Percentiles rank a stretch among this genome's conserved stretches.
phyloP scores from a whole-genome alignment of 2,113 vertebrate genomes.

The Phaethon lepturus region DNA sequence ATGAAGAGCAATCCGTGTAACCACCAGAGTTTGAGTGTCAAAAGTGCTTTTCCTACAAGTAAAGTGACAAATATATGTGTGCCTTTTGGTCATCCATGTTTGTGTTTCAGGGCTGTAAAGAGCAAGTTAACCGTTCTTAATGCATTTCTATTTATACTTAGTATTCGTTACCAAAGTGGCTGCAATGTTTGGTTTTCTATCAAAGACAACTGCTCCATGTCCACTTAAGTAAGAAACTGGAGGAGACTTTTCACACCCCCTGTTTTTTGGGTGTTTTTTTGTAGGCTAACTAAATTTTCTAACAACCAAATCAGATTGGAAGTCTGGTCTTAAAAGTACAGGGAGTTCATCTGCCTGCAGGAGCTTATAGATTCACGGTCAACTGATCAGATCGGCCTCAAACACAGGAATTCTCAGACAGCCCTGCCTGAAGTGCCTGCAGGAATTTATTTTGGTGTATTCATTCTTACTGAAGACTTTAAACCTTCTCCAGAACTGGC shows the following conservation, averaged over 20 bases:
- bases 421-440: neutral
- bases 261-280: neutral
- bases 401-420: neutral
- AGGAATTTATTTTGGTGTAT: neutral
- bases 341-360: neutral
- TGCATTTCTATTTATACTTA: neutral
- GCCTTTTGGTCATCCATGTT: neutral
- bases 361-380: neutral
- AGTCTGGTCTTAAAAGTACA: neutral
- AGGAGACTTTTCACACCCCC: neutral
- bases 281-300: neutral
- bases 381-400: neutral
- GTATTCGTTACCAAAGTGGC: neutral
- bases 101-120: neutral
- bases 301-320: neutral
- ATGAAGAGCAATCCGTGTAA: neutral
- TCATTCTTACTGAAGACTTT: neutral
- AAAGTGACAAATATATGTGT: rapidly evolving
- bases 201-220: neutral
- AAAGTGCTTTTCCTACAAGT: neutral
- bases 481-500: neutral
- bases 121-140: neutral
- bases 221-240: neutral
- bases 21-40: neutral
- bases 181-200: neutral